Evolutionary conservation across 2,888 invertebrate genomes (phyloP).

Genomic region (Eupithecia centaureata): DNA sequence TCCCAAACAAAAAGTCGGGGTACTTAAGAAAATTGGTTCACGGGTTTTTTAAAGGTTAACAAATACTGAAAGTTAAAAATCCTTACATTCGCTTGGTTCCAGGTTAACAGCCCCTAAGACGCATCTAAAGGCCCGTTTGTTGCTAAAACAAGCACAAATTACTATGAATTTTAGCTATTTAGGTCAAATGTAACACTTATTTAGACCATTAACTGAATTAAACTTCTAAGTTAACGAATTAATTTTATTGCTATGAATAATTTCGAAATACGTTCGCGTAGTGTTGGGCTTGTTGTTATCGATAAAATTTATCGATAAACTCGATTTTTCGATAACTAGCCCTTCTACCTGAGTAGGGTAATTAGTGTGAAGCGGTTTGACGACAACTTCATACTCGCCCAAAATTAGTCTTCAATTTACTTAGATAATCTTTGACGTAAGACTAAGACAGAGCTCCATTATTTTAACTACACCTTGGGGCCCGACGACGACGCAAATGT

Average conservation of each 20-base stretch:
- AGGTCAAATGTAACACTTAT: conserved; percentile 21
- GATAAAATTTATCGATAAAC: no score
- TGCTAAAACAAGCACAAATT: background rate
- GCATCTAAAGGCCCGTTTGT: background rate
- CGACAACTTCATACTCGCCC: no score
- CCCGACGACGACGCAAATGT: no score
- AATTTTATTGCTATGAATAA: conserved; percentile 22
- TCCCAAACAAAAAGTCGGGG: background rate
- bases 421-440: no score
- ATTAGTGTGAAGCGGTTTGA: no score
- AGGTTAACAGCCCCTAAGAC: background rate
- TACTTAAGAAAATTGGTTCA: background rate
- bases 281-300: conserved; percentile 3
- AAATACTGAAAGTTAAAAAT: background rate
- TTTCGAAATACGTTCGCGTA: conserved; percentile 10
- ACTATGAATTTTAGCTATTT: conserved; percentile 2
- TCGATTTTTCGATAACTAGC: no score
- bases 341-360: no score
- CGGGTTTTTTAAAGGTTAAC: background rate
- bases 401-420: no score
- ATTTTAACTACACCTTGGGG: no score
- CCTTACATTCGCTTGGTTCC: background rate
- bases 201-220: conserved; percentile 11
- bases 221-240: conserved; percentile 11
- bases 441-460: no score